Evolutionary conservation across 2,797 vertebrate species (phyloP), one percentile per base, ranked within the genome.

Genomic region (Enteromius trimaculatus): DNA sequence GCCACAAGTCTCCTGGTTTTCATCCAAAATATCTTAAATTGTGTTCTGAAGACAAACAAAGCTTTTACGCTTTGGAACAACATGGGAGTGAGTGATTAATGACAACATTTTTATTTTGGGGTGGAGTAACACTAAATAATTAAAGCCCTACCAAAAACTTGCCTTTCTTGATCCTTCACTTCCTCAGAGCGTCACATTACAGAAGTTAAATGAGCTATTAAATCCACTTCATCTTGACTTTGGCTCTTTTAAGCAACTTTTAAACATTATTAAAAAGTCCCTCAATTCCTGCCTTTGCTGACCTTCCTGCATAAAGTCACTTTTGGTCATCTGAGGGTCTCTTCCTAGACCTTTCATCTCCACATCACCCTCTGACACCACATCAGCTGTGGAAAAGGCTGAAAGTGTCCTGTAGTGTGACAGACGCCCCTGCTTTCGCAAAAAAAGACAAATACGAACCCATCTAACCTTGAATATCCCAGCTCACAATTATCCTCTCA

Each of bases 401-500:
- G n/a, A 31, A 80, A 42, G 29, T 34, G 14, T 70, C 34, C 49
- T 29, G 51, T 1, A 7, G 17, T 44, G 34, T 44, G 34, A 80
- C 23, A 62, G 29, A 53, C 7, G 17, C 4, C 23, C 9, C 13
- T 60, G 23, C 51, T 17, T 65, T 68, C 29, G 1, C 14, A 66
- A 6, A 81, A 31, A 9, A 39, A 70, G 49, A 14, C 29, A 42
- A 49, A 39, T 37, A 39, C 60, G 26, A 71, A 84, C 21, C 44
- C 75, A 31, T 66, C 87, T 78, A 86, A 86, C 80, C 80, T 86
- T 80, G n/a, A 37, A 13, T 55, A 29, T 19, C 37, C 62, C 47
- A 62, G 74, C 31, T 44, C 60, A 17, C 85, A 81, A 75, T 89
- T 87, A 87, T 88, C 68, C 79, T 42, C 64, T 66, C 65, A 64